Base-by-base conservation (phyloP, 2,113 vertebrate genomes). In the Stomatorhinus ivindoensis region DNA sequence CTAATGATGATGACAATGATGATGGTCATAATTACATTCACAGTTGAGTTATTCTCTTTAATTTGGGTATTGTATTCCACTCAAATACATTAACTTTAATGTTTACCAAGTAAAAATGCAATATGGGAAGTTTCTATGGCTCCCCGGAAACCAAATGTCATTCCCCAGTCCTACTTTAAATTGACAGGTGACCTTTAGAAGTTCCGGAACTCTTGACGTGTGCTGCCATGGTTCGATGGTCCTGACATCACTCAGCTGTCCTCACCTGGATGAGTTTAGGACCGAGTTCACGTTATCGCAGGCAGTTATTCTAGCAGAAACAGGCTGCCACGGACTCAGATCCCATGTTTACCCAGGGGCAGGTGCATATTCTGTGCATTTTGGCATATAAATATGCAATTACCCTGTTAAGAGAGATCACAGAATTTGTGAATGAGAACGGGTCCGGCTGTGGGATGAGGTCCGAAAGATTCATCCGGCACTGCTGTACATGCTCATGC, bases 71-170 rank as follows among this genome's bases (percentile, higher is more conserved):
- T 84, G 19, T 44, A 19, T 47, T 84, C 82, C 44, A 47, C 24
- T 84, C 8, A 84, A 84, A 84, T 47, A n/a, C 82, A 84, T 84
- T 84, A 44, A 83, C 80, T 83, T 76, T 39, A 42, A 80, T 39
- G 73, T 80, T 80, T 42, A 80, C 73, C 31, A 42, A 19, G 73
- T 80, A 39, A 80, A 42, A 80, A 80, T 80, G 73, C 73, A 80
- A 80, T 42, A 19, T 1, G 27, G 15, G 73, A 80, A 42, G 35
- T 80, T 80, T 42, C 35, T 42, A 15, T 80, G 15, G 3, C 15
- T 69, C 61, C 61, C 35, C 2, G 73, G 73, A 19, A 80, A 80
- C 73, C 31, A 80, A 80, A 31, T 69, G 27, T 69, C 61, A 69
- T 69, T 10, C 61, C 58, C 9, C 10, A 27, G n/a, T 69, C n/a